These are phyloP conservation scores for Alca torda DNA, from an alignment of 2,797 vertebrate species.

Conservation along the genomic window DNA sequence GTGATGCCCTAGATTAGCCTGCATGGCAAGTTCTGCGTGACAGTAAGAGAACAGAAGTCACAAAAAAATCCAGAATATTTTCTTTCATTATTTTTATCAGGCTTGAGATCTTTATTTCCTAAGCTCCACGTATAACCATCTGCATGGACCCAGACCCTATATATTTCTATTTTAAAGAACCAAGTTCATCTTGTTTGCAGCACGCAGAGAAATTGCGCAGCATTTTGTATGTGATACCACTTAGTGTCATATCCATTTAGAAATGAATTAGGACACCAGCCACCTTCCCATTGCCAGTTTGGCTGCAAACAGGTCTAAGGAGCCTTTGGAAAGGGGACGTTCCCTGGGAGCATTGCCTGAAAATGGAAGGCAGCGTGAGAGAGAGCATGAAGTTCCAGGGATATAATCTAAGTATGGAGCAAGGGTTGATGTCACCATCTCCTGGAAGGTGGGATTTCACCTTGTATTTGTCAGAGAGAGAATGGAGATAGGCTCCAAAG, in stretches of 20 bases:
- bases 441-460: neutral
- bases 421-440: neutral
- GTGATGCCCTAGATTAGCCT: neutral
- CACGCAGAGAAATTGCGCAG: neutral
- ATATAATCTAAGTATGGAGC: neutral
- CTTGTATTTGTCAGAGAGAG: neutral
- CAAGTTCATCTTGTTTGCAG: neutral
- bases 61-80: neutral
- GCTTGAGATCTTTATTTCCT: neutral
- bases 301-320: neutral
- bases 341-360: neutral
- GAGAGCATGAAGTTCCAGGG: neutral
- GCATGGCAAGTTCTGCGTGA: neutral
- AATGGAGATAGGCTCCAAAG: neutral
- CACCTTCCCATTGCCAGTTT: neutral
- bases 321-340: neutral
- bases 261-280: neutral
- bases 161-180: neutral
- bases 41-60: neutral
- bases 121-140: neutral
- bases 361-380: neutral
- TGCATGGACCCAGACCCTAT: neutral
- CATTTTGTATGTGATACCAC: neutral
- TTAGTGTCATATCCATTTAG: neutral
- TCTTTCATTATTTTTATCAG: neutral